phyloP scores from a whole-genome alignment of 2,113 vertebrate species.

The Trachemys scripta region DNA sequence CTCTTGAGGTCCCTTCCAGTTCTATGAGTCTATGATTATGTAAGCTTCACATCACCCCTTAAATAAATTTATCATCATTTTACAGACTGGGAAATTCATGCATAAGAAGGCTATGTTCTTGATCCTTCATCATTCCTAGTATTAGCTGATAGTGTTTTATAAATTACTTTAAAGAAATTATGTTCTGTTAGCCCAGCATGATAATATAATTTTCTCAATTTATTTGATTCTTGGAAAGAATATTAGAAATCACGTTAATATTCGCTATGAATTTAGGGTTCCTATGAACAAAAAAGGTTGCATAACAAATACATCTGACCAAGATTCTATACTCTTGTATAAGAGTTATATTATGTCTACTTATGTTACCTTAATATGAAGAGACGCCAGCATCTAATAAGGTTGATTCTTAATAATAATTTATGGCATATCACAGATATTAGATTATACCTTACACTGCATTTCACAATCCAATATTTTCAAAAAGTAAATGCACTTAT shows the following conservation, averaged over 20 bases:
- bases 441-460: neutral
- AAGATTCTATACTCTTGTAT: neutral
- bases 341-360: neutral
- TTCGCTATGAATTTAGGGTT: neutral
- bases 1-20: too few relatives aligned
- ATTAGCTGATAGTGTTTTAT: neutral
- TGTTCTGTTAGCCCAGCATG: constrained; percentile 28
- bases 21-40: neutral
- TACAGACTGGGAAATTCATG: constrained; percentile 29
- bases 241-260: neutral
- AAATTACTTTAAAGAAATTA: constrained; percentile 47
- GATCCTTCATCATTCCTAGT: constrained; percentile 15
- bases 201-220: constrained; percentile 39
- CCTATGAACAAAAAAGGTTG: neutral
- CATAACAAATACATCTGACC: neutral
- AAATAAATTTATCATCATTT: constrained; percentile 34
- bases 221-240: neutral
- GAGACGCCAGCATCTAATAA: too few relatives aligned
- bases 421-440: neutral
- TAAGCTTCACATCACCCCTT: constrained; percentile 5
- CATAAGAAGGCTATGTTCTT: constrained; percentile 47
- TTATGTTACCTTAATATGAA: neutral
- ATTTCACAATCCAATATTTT: neutral
- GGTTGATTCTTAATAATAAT: neutral
- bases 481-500: neutral